Evolutionary conservation across 2,888 invertebrate species (phyloP).

Genomic region (Meandrusa payeni): DNA sequence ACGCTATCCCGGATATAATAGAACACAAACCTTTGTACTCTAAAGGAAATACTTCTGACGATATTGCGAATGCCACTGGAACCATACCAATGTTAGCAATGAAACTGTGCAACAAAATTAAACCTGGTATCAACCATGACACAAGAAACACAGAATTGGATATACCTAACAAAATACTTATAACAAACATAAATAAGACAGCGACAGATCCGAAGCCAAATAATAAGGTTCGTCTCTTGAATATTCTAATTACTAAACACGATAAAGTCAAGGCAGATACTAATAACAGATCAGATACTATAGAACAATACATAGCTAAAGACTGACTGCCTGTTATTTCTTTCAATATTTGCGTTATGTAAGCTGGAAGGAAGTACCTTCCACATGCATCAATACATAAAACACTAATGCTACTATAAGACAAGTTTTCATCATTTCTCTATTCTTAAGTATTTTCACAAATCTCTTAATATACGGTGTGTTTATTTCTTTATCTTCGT

Average conservation of each 20-base stretch:
- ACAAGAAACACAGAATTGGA: slow-evolving; percentile 3
- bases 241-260: slow-evolving; percentile 30
- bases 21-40: slow-evolving; percentile 37
- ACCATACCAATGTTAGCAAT: slow-evolving; percentile 37
- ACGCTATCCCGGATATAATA: slow-evolving; percentile 34
- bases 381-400: slow-evolving; percentile 37
- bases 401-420: slow-evolving; percentile 31
- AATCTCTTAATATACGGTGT: slow-evolving; percentile 10
- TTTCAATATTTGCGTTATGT: slow-evolving; percentile 37
- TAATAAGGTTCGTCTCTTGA: slow-evolving; percentile 37
- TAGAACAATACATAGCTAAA: slow-evolving; percentile 38
- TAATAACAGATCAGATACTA: slow-evolving; percentile 38
- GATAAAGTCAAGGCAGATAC: slow-evolving; percentile 35
- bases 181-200: slow-evolving; percentile 32
- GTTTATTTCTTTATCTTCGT: background rate
- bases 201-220: slow-evolving; percentile 32
- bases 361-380: slow-evolving; percentile 36
- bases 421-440: slow-evolving; percentile 36
- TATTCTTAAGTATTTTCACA: slow-evolving; percentile 27
- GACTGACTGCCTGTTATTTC: slow-evolving; percentile 33
- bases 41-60: slow-evolving; percentile 41
- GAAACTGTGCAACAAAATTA: slow-evolving; percentile 38
- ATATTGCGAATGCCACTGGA: slow-evolving; percentile 36
- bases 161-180: slow-evolving; percentile 26
- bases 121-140: slow-evolving; percentile 28